These are phyloP conservation scores for Puntigrus tetrazona DNA, from an alignment of 2,113 vertebrate genomes.

Conservation along the genomic window DNA sequence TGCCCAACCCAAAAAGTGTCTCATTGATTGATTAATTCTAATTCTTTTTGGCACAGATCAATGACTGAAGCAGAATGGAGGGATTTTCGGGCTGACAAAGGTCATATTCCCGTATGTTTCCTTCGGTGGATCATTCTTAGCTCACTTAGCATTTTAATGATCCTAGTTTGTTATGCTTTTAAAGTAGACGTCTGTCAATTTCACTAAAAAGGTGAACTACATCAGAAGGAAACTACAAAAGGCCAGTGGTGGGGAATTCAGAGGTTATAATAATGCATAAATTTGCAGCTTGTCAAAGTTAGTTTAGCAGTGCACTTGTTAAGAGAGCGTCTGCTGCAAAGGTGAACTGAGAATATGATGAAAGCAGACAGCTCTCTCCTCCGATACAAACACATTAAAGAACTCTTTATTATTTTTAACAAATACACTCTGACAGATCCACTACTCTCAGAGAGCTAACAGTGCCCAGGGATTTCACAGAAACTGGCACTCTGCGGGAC, in stretches of 20 bases:
- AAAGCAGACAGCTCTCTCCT: conserved; percentile 43
- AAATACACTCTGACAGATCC: conserved; percentile 46
- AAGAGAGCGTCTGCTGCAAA: conserved; percentile 22
- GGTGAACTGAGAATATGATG: conserved; percentile 31
- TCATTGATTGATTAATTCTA: neutral
- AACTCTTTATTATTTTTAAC: conserved; percentile 36
- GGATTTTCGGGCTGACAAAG: neutral
- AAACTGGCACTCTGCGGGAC: conserved; percentile 4
- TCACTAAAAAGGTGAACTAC: conserved; percentile 43
- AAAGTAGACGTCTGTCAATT: conserved; percentile 32
- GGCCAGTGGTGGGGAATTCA: conserved; percentile 29
- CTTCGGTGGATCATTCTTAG: neutral
- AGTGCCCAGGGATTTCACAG: conserved; percentile 18
- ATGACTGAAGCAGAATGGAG: neutral
- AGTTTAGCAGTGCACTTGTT: conserved; percentile 38
- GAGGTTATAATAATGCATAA: conserved; percentile 52
- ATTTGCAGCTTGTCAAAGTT: conserved; percentile 54
- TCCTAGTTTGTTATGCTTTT: conserved; percentile 28
- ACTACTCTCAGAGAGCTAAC: conserved; percentile 5
- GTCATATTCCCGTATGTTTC: conserved; percentile 24
- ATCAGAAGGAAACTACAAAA: conserved; percentile 40
- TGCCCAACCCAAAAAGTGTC: neutral
- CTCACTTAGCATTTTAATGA: conserved; percentile 3
- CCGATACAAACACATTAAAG: conserved; percentile 39
- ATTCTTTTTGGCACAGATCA: neutral